A percentile compares a stretch with the other conserved stretches of the same genome.
phyloP scores from a whole-genome alignment of 1,140 invertebrate species.

The Hyles euphorbiae region DNA sequence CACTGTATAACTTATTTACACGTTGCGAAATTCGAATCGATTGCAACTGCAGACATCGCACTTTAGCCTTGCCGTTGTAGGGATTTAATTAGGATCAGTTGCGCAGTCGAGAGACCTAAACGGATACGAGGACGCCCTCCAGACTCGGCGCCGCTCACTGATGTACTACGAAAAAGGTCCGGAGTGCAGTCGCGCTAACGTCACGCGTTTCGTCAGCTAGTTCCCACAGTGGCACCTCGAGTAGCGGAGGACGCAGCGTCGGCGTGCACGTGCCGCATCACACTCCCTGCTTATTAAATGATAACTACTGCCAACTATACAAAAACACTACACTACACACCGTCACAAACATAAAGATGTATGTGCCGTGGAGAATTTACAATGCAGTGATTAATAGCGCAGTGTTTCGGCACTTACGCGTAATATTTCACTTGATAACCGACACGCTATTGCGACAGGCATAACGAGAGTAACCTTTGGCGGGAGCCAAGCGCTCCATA shows the following conservation, averaged over 20 bases:
- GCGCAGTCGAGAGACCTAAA: constrained; percentile 60
- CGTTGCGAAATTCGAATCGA: constrained; percentile 73
- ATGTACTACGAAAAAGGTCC: constrained; percentile 55
- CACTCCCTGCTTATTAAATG: too few relatives aligned
- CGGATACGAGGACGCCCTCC: constrained; percentile 66
- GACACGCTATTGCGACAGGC: constrained; percentile 47
- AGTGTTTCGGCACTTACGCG: constrained; percentile 10
- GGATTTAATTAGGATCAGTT: constrained; percentile 74
- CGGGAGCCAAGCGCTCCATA: constrained; percentile 53
- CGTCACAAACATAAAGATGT: too few relatives aligned
- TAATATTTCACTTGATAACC: constrained; percentile 41
- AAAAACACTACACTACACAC: too few relatives aligned
- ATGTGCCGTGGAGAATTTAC: not conserved
- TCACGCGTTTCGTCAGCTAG: constrained; percentile 36
- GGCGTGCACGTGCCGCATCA: constrained; percentile 20
- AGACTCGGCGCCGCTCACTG: constrained; percentile 51
- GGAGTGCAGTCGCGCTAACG: constrained; percentile 36
- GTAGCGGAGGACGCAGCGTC: constrained; percentile 17
- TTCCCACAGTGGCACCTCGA: constrained; percentile 41
- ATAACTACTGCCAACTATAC: too few relatives aligned
- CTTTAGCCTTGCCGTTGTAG: constrained; percentile 67
- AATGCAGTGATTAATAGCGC: constrained; percentile 8
- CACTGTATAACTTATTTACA: constrained; percentile 70
- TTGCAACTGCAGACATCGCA: constrained; percentile 72
- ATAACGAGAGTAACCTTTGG: constrained; percentile 70